phyloP scores from a whole-genome alignment of 2,888 invertebrate genomes.

The Endomychus coccineus region DNA sequence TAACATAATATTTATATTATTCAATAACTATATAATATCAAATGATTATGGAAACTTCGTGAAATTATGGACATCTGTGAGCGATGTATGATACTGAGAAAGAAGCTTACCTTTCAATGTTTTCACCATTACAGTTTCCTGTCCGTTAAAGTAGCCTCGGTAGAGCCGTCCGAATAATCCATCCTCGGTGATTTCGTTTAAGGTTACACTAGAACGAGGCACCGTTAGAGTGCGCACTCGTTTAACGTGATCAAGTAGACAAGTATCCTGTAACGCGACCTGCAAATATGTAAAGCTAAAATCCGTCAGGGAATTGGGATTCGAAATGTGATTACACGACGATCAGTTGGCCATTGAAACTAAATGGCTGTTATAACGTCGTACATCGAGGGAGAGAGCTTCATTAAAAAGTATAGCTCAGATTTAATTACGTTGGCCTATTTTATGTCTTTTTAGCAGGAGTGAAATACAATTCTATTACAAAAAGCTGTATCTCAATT shows the following conservation, averaged over 20 bases:
- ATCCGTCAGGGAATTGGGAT: slow-evolving; percentile 3
- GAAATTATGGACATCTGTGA: too few relatives aligned
- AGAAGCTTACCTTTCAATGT: slow-evolving; percentile 71
- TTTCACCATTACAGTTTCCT: slow-evolving; percentile 77
- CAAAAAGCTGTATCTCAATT: too few relatives aligned
- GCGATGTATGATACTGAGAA: slow-evolving; percentile 4
- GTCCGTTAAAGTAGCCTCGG: slow-evolving; percentile 58
- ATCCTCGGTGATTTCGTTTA: slow-evolving; percentile 59
- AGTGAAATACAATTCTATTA: too few relatives aligned
- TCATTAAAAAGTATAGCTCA: too few relatives aligned
- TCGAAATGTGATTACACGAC: slow-evolving; percentile 1
- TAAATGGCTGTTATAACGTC: too few relatives aligned
- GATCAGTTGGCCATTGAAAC: neutral
- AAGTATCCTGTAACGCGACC: slow-evolving; percentile 35
- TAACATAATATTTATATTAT: too few relatives aligned
- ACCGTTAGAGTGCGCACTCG: slow-evolving; percentile 55
- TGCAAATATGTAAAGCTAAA: slow-evolving; percentile 20
- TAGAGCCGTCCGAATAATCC: slow-evolving; percentile 87
- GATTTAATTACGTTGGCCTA: too few relatives aligned
- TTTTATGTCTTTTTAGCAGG: too few relatives aligned
- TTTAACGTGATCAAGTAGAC: slow-evolving; percentile 49
- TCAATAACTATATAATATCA: too few relatives aligned
- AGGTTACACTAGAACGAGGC: slow-evolving; percentile 52
- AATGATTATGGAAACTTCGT: too few relatives aligned
- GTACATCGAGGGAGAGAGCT: too few relatives aligned